Evolutionary conservation across 53 echinoderm and acorn worm species (phyloP).

Genomic region (Patiria pectinifera): DNA sequence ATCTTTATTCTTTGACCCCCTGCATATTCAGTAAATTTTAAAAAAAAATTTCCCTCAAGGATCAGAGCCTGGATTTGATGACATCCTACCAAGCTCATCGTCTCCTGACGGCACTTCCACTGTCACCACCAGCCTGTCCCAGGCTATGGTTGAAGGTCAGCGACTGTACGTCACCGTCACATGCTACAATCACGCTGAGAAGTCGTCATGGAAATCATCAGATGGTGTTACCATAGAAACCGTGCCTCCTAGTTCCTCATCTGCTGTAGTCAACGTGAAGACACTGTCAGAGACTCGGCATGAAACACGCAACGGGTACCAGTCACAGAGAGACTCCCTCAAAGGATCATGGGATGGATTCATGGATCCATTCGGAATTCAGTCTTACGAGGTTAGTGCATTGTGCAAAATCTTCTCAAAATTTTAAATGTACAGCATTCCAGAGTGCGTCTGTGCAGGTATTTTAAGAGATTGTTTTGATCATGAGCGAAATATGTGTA

Average conservation of each 20-base stretch:
- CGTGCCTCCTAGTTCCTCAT: conserved; percentile 11
- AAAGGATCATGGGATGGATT: conserved; percentile 57
- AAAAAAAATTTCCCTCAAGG: conserved; percentile 24
- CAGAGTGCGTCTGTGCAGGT: too few relatives aligned
- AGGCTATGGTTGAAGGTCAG: conserved; percentile 15
- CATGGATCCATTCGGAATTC: conserved; percentile 47
- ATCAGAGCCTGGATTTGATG: conserved; percentile 22
- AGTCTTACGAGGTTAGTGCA: conserved; percentile 33
- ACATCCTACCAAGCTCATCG: conserved; percentile 17
- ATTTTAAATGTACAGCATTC: too few relatives aligned
- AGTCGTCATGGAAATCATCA: conserved; percentile 41
- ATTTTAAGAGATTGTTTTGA: too few relatives aligned
- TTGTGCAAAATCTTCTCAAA: background rate
- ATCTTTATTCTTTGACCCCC: too few relatives aligned
- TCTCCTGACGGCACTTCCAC: background rate
- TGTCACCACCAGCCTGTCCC: conserved; percentile 1
- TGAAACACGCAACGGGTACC: conserved; percentile 9
- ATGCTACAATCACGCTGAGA: conserved; percentile 52
- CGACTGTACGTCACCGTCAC: conserved; percentile 31
- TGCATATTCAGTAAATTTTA: too few relatives aligned
- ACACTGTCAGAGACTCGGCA: conserved; percentile 47
- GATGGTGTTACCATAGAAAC: conserved; percentile 34
- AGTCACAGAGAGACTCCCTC: conserved; percentile 43
- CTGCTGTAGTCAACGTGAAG: conserved; percentile 41
- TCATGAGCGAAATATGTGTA: too few relatives aligned